Percentiles rank a stretch among this genome's conserved stretches.
Evolutionary conservation across 1,140 invertebrate species (phyloP).

Genomic region (Doryteuthis pealeii): DNA sequence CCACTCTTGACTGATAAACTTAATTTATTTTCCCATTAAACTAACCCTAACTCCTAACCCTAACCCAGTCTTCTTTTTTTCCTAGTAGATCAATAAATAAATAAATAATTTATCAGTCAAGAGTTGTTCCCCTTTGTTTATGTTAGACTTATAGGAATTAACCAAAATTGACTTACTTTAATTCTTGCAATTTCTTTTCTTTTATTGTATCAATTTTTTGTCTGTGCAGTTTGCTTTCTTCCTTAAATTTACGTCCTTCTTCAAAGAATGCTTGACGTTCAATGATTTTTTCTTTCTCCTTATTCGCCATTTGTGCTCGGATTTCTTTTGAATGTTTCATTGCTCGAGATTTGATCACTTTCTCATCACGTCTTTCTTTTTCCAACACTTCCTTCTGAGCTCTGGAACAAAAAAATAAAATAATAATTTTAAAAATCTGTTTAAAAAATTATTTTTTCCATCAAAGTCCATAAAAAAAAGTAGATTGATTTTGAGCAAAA

Average conservation of each 20-base stretch:
- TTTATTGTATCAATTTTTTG: constrained; percentile 58
- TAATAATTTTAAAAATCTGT: too few species aligned
- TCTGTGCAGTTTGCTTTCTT: constrained; percentile 54
- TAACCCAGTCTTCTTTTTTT: too few species aligned
- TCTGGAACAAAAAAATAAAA: constrained; percentile 34
- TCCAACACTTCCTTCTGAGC: constrained; percentile 60
- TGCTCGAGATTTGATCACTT: constrained; percentile 38
- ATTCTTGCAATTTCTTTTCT: constrained; percentile 57
- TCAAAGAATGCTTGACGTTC: constrained; percentile 59
- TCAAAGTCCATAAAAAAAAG: too few species aligned
- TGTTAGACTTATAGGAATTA: too few species aligned
- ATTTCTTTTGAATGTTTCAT: constrained; percentile 53
- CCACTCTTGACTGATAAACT: too few species aligned
- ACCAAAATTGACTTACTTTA: constrained; percentile 48
- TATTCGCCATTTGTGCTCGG: constrained; percentile 56
- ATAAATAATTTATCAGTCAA: too few species aligned
- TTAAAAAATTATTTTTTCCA: too few species aligned
- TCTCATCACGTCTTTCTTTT: constrained; percentile 56
- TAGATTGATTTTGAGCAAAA: too few species aligned
- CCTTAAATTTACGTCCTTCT: constrained; percentile 59
- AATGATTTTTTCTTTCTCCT: constrained; percentile 53
- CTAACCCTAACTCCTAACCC: too few species aligned
- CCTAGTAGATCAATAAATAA: too few species aligned
- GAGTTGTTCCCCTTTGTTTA: too few species aligned
- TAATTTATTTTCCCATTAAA: too few species aligned